Percentiles rank a stretch among this genome's conserved stretches.
These are phyloP conservation scores for Geococcyx californianus DNA, from an alignment of 2,113 vertebrate species.

Conservation along the genomic window DNA sequence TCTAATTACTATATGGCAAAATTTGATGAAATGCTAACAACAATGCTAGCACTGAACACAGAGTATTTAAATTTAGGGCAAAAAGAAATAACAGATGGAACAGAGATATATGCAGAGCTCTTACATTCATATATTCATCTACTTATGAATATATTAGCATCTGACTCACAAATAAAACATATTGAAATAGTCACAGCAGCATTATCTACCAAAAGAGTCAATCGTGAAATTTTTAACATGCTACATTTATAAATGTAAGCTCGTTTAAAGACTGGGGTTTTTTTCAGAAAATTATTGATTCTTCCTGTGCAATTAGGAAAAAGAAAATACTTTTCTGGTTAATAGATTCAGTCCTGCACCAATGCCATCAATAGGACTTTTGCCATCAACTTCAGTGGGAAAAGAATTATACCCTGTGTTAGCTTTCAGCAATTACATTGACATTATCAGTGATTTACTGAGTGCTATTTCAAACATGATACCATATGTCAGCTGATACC, in stretches of 20 bases:
- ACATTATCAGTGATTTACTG: constrained; percentile 66
- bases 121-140: constrained; percentile 13
- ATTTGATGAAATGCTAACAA: constrained; percentile 48
- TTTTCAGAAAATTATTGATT: not conserved
- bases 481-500: constrained; percentile 50
- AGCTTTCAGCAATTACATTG: constrained; percentile 57
- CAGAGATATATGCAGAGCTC: not conserved
- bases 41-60: constrained; percentile 25
- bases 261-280: not conserved
- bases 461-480: constrained; percentile 52
- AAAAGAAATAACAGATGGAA: constrained; percentile 55
- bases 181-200: not conserved
- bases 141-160: not conserved
- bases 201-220: not conserved
- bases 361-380: not conserved
- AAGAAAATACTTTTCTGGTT: not conserved
- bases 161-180: constrained; percentile 36
- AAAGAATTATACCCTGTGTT: constrained; percentile 46
- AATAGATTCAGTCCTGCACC: not conserved
- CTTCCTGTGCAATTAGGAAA: not conserved
- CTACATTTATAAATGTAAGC: not conserved
- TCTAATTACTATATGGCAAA: constrained; percentile 18
- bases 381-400: constrained; percentile 18
- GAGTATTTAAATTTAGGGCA: constrained; percentile 24
- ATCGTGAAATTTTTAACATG: not conserved